These are phyloP conservation scores for Myopa testacea DNA, from an alignment of 2,888 invertebrate species.

Conservation along the genomic window DNA sequence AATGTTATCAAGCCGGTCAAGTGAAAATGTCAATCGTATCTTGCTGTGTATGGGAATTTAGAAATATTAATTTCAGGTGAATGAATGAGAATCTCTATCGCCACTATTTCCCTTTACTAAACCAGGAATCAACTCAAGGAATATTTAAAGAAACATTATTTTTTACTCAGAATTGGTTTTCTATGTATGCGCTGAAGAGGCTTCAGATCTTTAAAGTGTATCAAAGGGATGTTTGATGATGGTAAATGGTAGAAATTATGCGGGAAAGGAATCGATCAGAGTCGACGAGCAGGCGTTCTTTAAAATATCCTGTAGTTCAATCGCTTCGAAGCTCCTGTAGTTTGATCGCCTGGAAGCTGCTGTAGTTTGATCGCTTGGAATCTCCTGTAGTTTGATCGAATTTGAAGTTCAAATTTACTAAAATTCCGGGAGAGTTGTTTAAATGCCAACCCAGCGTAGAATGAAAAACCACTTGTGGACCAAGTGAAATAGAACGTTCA, in stretches of 20 bases:
- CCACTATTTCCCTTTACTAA: background rate
- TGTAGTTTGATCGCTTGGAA: background rate
- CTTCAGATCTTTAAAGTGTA: background rate
- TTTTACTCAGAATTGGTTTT: background rate
- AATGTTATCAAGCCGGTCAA: conserved; percentile 36
- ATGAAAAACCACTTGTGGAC: conserved; percentile 8
- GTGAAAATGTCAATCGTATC: conserved; percentile 34
- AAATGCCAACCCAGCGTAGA: too few relatives aligned
- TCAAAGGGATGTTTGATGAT: background rate
- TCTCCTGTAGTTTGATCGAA: background rate
- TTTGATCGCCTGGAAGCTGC: background rate
- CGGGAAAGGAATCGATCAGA: background rate
- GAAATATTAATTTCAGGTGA: conserved; percentile 34
- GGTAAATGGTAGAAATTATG: background rate
- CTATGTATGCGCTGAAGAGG: background rate
- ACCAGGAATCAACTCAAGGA: background rate
- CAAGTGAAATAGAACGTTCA: conserved; percentile 11
- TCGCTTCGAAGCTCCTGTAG: too few relatives aligned
- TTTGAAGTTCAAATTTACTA: background rate
- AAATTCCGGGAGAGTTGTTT: background rate
- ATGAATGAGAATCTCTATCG: conserved; percentile 38
- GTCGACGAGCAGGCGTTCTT: background rate
- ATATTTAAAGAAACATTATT: background rate
- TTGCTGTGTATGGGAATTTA: conserved; percentile 39
- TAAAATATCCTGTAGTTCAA: too few relatives aligned